phyloP scores from a whole-genome alignment of 2,797 vertebrate species.

The Luscinia megarhynchos region DNA sequence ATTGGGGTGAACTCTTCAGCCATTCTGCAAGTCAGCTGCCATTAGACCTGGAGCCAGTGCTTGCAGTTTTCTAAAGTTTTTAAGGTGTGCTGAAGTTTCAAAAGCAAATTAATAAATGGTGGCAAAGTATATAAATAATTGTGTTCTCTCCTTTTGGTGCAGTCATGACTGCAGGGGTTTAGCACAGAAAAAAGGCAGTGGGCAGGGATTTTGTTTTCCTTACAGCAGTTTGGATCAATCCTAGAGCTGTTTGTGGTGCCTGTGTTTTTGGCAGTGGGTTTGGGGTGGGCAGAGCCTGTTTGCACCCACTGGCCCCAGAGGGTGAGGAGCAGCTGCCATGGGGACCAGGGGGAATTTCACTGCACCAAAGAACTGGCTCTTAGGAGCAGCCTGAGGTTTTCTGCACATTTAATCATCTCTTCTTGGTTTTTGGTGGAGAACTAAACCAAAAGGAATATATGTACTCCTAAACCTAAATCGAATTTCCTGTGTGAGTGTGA shows the following conservation, averaged over 20 bases:
- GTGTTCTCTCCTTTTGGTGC: neutral
- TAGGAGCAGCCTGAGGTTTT: neutral
- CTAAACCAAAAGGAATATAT: neutral
- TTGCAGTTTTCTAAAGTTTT: neutral
- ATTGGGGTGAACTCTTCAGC: neutral
- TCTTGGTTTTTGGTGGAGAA: neutral
- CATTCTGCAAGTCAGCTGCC: neutral
- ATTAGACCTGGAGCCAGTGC: neutral
- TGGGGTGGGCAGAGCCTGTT: rapidly evolving
- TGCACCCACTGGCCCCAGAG: neutral
- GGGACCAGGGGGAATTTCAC: neutral
- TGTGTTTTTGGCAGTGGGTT: rapidly evolving
- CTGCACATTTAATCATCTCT: neutral
- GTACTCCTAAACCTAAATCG: neutral
- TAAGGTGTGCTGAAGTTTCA: neutral
- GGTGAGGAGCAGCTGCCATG: neutral
- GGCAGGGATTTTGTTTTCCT: neutral
- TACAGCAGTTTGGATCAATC: neutral
- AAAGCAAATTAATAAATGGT: neutral
- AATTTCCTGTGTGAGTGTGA: neutral
- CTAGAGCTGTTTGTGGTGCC: neutral
- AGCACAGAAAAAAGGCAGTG: neutral
- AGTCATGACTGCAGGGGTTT: neutral
- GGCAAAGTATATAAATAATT: neutral
- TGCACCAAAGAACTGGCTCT: neutral